Base-by-base conservation (phyloP, 2,888 invertebrate species). In the Morpho achilles region DNA sequence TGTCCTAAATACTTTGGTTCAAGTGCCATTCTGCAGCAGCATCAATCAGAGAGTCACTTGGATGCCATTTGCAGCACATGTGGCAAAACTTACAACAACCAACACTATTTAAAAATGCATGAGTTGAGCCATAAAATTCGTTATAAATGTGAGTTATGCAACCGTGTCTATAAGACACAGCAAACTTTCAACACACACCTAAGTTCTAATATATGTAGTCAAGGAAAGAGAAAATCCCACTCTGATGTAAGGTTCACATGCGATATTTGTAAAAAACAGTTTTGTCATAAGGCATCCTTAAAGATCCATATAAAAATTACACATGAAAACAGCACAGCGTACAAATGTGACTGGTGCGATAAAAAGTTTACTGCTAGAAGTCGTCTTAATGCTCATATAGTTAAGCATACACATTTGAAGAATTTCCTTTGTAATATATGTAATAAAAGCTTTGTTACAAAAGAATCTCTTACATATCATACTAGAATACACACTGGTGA, bases 261-360 rank as follows among this genome's bases (percentile, higher is more conserved):
- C 42, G 42, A 50, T 42, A 22, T 50, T 50, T 50, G 42, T 42
- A 22, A 42, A n/a, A 50, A 50, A 50, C 40, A 50, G 9, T 42
- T 42, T 50, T 50, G 50, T 22, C 41, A 10, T n/a, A 50, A 50
- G n/a, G 3, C 22, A 7, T 50, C 50, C 4, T 9, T 50, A 9
- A 50, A 7, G 8, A 8, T 42, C 10, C 51, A 51, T 7, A 51
- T 51, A n/a, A 42, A 8, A 8, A n/a, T 51, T 23, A 9, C 9
- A n/a, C 51, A 51, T 43, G 43, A n/a, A 7, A 42, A 50, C 22
- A 22, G 42, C 9, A 42, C 40, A 22, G 50, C 22, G 2, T 42
- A 42, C 22, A 16, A 22, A 16, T 50, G 50, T 9, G 9, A 5
- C 1, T 50, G 22, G 8, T 50, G 50, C 42, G 16, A 42, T 10